These are phyloP conservation scores for Dicerorhinus sumatrensis DNA, from an alignment of 2,113 vertebrate species.

Conservation along the genomic window DNA sequence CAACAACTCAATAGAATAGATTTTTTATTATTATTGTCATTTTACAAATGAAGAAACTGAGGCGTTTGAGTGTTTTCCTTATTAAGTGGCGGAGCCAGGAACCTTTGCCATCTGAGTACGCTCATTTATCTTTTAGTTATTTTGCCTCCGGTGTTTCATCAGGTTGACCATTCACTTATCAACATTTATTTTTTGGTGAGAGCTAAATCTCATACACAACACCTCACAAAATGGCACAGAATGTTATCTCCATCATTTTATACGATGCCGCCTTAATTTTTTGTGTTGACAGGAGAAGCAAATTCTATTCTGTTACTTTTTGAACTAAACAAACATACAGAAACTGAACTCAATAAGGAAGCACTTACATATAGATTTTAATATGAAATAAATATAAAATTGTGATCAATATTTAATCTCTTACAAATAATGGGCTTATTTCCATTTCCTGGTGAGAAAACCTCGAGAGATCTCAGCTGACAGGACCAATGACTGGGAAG, in stretches of 20 bases:
- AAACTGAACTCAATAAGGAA: conserved; percentile 70
- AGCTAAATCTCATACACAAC: not conserved
- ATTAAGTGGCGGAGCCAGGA: not conserved
- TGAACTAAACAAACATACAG: conserved; percentile 36
- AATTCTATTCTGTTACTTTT: conserved; percentile 40
- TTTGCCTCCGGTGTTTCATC: conserved; percentile 17
- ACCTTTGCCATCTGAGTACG: not conserved
- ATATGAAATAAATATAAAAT: conserved; percentile 80
- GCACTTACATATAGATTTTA: conserved; percentile 78
- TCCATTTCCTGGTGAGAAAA: conserved; percentile 79
- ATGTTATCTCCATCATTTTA: not conserved
- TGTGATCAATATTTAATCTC: conserved; percentile 81
- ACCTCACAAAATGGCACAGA: not conserved
- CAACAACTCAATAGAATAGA: not conserved
- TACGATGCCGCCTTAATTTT: not conserved
- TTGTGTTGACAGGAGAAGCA: conserved; percentile 45
- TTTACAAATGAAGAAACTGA: not conserved
- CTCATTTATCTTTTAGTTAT: not conserved
- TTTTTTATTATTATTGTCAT: not conserved
- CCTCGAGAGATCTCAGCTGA: conserved; percentile 59
- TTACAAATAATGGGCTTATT: conserved; percentile 78
- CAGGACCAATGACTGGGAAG: conserved; percentile 21
- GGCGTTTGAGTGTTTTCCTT: not conserved
- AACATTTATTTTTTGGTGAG: not conserved
- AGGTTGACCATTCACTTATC: not conserved